phyloP scores from a whole-genome alignment of 2,888 invertebrate species.

The Lepidonotus clava region DNA sequence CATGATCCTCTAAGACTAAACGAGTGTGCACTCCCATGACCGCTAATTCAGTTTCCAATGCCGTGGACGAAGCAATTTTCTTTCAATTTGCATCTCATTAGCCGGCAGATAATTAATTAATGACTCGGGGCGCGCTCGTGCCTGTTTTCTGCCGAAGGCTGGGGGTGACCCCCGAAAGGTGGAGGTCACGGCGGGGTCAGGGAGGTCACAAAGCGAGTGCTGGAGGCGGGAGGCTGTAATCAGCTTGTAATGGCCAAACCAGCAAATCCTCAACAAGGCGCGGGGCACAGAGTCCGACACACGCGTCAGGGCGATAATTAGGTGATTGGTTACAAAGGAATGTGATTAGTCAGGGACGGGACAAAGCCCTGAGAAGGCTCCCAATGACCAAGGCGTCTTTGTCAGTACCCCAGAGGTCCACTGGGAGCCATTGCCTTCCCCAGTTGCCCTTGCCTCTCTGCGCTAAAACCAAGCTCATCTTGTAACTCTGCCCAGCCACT shows the following conservation, averaged over 20 bases:
- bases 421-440: background rate
- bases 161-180: background rate
- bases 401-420: background rate
- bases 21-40: constrained; percentile 21
- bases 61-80: constrained; percentile 25
- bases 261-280: background rate
- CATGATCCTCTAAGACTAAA: background rate
- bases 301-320: background rate
- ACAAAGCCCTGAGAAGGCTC: background rate
- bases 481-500: too few species aligned
- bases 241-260: constrained; percentile 28
- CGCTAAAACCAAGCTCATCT: too few species aligned
- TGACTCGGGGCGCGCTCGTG: background rate
- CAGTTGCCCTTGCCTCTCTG: too few species aligned
- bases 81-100: constrained; percentile 52
- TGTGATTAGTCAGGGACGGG: background rate
- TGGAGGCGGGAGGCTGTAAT: constrained; percentile 7
- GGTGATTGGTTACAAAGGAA: constrained; percentile 24
- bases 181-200: constrained; percentile 35
- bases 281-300: background rate
- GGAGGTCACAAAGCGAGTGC: constrained; percentile 7
- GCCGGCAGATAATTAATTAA: constrained; percentile 46
- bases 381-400: background rate
- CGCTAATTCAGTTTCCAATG: background rate
- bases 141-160: constrained; percentile 10